phyloP scores from a whole-genome alignment of 2,888 invertebrate genomes.

The Agrotis ipsilon region DNA sequence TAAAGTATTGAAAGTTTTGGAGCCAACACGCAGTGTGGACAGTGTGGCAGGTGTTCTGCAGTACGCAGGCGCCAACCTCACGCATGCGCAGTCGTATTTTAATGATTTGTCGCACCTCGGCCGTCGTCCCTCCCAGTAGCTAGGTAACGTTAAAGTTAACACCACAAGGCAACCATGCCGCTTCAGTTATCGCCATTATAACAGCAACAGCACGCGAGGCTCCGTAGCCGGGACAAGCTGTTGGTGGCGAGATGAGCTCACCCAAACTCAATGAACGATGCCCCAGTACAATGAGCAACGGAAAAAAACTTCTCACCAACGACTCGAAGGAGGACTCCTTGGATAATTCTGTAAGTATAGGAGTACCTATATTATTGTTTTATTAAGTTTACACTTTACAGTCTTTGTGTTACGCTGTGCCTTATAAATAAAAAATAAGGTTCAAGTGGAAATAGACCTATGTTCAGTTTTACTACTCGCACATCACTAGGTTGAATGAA shows the following conservation, averaged over 20 bases:
- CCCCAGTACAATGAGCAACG: conserved; percentile 83
- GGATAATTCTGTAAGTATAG: conserved; percentile 85
- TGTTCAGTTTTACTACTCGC: background rate
- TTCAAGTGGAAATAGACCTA: background rate
- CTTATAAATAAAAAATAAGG: conserved; percentile 1
- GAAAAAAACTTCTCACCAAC: conserved; percentile 80
- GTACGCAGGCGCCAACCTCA: conserved; percentile 66
- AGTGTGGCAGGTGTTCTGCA: conserved; percentile 17
- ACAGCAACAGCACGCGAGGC: conserved; percentile 30
- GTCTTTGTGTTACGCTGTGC: background rate
- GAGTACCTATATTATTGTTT: background rate
- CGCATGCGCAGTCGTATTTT: conserved; percentile 73
- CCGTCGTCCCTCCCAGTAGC: conserved; percentile 40
- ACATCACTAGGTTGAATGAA: conserved; percentile 28
- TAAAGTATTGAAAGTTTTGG: conserved; percentile 23
- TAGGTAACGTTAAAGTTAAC: conserved; percentile 36
- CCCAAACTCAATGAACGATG: conserved; percentile 86
- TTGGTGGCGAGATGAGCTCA: conserved; percentile 80
- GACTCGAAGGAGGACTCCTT: conserved; percentile 86
- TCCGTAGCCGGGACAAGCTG: conserved; percentile 1
- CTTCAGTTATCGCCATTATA: conserved; percentile 45
- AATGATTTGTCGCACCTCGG: conserved; percentile 76
- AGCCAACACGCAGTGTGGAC: conserved; percentile 3
- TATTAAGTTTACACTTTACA: background rate
- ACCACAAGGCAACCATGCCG: conserved; percentile 35